Base-by-base conservation (phyloP, 2,888 invertebrate species). In the Dione vanillae region DNA sequence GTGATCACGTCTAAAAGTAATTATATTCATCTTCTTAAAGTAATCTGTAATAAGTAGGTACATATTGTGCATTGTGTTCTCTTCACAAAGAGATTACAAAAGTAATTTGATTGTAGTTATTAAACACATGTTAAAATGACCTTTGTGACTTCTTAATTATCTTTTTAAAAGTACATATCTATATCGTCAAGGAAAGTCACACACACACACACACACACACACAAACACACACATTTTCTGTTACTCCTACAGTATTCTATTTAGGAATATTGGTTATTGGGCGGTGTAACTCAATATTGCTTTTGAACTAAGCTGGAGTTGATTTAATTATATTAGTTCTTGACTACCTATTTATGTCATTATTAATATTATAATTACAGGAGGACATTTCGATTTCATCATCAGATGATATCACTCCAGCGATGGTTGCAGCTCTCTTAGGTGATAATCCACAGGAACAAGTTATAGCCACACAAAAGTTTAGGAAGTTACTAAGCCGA, bases 401-500 rank as follows among this genome's bases (percentile, higher is more conserved):
- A 40, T 85, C 94, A 37, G 93, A 93, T 75, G 90, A 95, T 69
- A 96, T 98, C 76, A 96, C 96, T 10, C 94, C 94, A 68, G 96
- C 96, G 74, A 98, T 99, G 97, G 96, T 99, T 65, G 94, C 96
- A 75, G 96, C 96, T 76, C 92, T 99, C 35, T 96, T 97, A 85
- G 96, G 97, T 82, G 93, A 94, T 54, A 94, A 96, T 84, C 95
- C 96, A 70, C 95, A 96, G 78, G 96, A 96, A 79, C 98, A 98
- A 87, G 94, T 98, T 75, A 92, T 94, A 81, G 98, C 98, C 7
- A 98, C 98, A 72, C 98, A 98, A 86, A 97, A 97, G 85, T 98
- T 99, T 91, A 95, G 99, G 71, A 99, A 98, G 92, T 94, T 99
- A 65, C 92, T 99, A 67, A 98, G 98, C 77, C 95, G 97, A 86